Evolutionary conservation across 2,888 invertebrate species (phyloP), one percentile per base, ranked within the genome.

Genomic region (Creontiades dilutus): DNA sequence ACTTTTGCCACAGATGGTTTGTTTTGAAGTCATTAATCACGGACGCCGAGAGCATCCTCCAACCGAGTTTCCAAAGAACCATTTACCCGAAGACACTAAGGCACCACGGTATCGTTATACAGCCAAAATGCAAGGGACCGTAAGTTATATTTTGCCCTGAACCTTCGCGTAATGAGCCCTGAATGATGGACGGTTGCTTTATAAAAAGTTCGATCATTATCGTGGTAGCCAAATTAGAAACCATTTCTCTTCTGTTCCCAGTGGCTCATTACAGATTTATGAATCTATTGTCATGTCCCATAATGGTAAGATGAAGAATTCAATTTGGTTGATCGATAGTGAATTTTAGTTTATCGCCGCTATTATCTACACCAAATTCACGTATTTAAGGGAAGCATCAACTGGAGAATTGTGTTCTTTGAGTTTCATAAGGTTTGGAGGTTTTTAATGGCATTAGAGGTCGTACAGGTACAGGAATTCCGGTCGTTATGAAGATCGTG

Each of bases 1-100:
- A 68, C 23, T 68, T 23, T 68, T 68, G 68, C 68, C 68, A 37
- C 37, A 68, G 68, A 19, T 68, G 68, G 68, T 23, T 68, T 68
- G 68, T 68, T 68, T 23, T 13, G 23, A 68, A 68, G 68, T 13
- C 23, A 68, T 68, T 68, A 68, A 19, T 68, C 68, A 68, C 23
- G 9, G 68, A 11, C 68, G 68, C 27, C 9, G 23, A 23, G n/a
- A 19, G 68, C 23, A 68, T 12, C 68, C 68, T n/a, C 13, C 23
- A 61, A 12, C 19, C 23, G 13, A 68, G 27, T 68, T 68, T 13
- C 23, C 13, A 68, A 23, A 19, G 68, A 68, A 19, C 68, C 68
- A 68, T 68, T 68, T 68, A 23, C 68, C 19, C 68, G 2, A 27
- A 68, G 68, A 68, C 68, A 68, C 1, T n/a, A 68, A 13, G 68